Evolutionary conservation across 2,797 vertebrate genomes (phyloP).

Genomic region (Natrix natrix): DNA sequence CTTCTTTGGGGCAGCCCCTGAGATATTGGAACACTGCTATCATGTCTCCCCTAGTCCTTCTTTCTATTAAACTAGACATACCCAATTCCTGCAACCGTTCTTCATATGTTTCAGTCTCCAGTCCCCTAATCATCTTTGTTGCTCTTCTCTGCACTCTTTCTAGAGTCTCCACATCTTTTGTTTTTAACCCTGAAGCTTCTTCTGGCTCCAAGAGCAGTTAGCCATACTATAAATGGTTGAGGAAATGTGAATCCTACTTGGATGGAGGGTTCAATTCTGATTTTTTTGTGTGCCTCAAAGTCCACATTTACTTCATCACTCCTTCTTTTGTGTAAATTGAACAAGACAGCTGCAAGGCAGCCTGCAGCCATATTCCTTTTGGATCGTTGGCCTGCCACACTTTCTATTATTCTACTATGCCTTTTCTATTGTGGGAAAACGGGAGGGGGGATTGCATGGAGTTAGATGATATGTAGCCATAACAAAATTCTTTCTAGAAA

Average conservation of each 20-base stretch:
- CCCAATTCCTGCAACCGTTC: neutral
- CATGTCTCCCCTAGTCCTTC: neutral
- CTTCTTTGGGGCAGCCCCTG: neutral
- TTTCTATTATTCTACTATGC: too few species aligned
- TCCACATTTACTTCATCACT: neutral
- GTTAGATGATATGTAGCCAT: too few species aligned
- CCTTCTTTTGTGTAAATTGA: slow-evolving; percentile 19
- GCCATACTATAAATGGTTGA: neutral
- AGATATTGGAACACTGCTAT: neutral
- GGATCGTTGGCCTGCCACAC: too few species aligned
- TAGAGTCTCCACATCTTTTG: neutral
- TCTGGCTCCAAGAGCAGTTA: neutral
- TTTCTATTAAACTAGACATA: neutral
- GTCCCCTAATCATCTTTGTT: neutral
- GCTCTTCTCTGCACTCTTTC: neutral
- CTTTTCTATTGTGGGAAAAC: too few species aligned
- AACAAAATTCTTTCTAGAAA: too few species aligned
- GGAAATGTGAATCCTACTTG: neutral
- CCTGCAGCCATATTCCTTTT: too few species aligned
- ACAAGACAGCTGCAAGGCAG: neutral
- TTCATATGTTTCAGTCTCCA: neutral
- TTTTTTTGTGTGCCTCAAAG: neutral
- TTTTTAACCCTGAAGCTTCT: neutral
- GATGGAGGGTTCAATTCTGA: neutral
- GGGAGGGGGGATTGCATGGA: too few species aligned